Evolutionary conservation across 2,888 invertebrate genomes (phyloP), one percentile per base, ranked within the genome.

Genomic region (Leptopilina myrica): DNA sequence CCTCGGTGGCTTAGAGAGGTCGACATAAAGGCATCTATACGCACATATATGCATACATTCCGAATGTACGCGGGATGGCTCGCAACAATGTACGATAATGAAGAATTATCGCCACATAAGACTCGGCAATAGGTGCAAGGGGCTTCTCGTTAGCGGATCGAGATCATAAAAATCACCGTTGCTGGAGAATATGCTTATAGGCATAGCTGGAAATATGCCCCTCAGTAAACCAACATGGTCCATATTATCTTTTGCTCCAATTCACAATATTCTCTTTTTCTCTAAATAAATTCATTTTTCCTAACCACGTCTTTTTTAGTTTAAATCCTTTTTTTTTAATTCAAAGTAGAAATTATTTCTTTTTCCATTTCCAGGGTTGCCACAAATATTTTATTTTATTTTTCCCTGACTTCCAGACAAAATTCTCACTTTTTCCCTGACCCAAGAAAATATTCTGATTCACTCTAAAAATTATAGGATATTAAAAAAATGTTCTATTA

Each of bases 41-140:
- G 82, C 81, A 43, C 43, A 43, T 43, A 43, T 67, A 46, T 73
- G 40, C 33, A 56, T 73, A n/a, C 53, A 40, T 53, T 56, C 73
- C 64, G 65, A 73, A 79, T 76, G 81, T 80, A 80, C 79, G 81
- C 80, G 79, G 82, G 82, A 81, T 82, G 82, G 80, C 12, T 83
- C 86, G 88, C 91, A 91, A 91, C 91, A 91, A 91, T 91, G 89
- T 91, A 88, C 90, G 89, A 90, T 91, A 91, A 91, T 91, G 91
- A 91, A 91, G 91, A 91, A 91, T 91, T 91, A 91, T 91, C 90
- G 88, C 88, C 89, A 87, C 88, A 82, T 84, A 83, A 83, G 83
- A 82, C 73, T 56, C 77, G 78, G 73, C 76, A 76, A 80, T 80
- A 81, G 82, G 82, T 79, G 80, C 77, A 80, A 79, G 46, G 79